Base-by-base conservation (phyloP, 2,888 invertebrate genomes). In the Cantharis rufa region DNA sequence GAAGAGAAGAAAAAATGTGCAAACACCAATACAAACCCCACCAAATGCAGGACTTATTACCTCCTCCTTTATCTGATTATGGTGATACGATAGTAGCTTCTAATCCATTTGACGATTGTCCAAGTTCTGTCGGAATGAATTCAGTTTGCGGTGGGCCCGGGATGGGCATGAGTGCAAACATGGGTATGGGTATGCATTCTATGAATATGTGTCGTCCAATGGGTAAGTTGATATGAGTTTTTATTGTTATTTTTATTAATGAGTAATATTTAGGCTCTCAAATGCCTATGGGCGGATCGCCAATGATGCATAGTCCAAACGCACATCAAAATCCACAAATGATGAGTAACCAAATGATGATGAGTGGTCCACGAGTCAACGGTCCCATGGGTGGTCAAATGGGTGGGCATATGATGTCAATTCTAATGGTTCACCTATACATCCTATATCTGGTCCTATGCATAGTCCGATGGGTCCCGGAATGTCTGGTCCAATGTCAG, bases 1-100 rank as follows among this genome's bases (percentile, higher is more conserved):
- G 88, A 97, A 97, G 89, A 92, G 96, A 84, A 93, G 96, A 90
- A 94, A 95, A 83, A 91, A 90, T 82, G 90, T 92, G 85, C 92
- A 93, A 82, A 92, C 93, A 83, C 93, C 93, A 75, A 90, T 89
- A 79, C 91, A 90, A 81, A 92, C 92, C 81, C 93, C 92, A 76
- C 94, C 93, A 77, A 93, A 92, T 85, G 94, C 94, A 95, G 88
- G 93, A 96, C 85, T 89, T 96, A 80, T 91, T 96, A 83, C 95
- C 96, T 69, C 96, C 96, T 66, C 96, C 96, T 24, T 90, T 96
- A 84, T 94, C 95, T 68, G 96, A 96, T 82, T 97, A 95, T 88
- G 97, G 97, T 61, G 97, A 97, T 86, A 97, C 97, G 77, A 96
- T 98, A 86, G 94, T 97, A 79, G 97, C 97, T 76, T 96, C 96